Percentiles rank a stretch among this genome's conserved stretches.
Evolutionary conservation across 2,113 vertebrate genomes (phyloP).

Genomic region (Siniperca chuatsi): DNA sequence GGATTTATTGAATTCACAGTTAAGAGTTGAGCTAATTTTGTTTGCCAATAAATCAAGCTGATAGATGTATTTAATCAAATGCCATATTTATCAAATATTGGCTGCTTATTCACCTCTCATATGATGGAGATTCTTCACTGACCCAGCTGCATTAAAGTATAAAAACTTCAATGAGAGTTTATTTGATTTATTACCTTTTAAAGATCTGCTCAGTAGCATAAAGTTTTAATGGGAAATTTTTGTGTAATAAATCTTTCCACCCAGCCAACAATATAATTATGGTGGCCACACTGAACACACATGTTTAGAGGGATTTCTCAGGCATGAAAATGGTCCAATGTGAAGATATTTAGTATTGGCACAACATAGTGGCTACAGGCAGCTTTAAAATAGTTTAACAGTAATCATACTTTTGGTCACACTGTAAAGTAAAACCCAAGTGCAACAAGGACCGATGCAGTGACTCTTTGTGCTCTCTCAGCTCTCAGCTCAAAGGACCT

Average conservation of each 20-base stretch:
- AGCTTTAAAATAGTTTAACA: background rate
- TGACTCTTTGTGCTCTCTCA: conserved; percentile 48
- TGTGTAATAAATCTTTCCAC: too few relatives aligned
- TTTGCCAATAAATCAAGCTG: background rate
- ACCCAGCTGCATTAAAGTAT: background rate
- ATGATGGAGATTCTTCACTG: background rate
- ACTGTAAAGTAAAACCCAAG: conserved; percentile 5
- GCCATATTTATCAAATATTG: background rate
- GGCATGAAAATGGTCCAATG: background rate
- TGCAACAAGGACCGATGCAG: background rate
- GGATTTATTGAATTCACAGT: too few relatives aligned
- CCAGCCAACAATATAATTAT: background rate
- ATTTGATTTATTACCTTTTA: background rate
- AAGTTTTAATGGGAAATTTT: background rate
- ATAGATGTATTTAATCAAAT: background rate
- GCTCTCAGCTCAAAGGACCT: conserved; percentile 84
- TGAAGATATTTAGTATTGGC: background rate
- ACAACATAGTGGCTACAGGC: background rate
- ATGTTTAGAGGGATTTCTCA: background rate
- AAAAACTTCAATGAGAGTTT: background rate
- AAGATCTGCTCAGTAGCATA: background rate
- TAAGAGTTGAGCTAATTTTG: too few relatives aligned
- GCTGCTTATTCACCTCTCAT: background rate
- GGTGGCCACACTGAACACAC: too few relatives aligned
- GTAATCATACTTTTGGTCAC: background rate